These are phyloP conservation scores for Halictus rubicundus DNA, from an alignment of 1,140 invertebrate genomes.

Conservation along the genomic window DNA sequence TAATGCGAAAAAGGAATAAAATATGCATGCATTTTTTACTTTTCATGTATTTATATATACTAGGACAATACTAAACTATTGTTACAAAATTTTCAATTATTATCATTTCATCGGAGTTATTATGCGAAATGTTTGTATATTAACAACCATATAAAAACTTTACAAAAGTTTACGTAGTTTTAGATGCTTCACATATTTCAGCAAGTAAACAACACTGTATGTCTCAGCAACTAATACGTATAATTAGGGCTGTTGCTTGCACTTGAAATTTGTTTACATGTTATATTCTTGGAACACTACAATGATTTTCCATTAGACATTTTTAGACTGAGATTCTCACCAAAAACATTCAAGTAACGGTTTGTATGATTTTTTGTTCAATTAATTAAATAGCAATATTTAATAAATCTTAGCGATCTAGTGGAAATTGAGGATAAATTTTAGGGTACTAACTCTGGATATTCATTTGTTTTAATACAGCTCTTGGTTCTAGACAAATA, in stretches of 20 bases:
- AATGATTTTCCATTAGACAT: conserved; percentile 26
- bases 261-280: conserved; percentile 22
- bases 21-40: conserved; percentile 24
- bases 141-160: conserved; percentile 26
- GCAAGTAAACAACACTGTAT: conserved; percentile 26
- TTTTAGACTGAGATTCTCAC: conserved; percentile 38
- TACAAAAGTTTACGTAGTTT: conserved; percentile 27
- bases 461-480: conserved; percentile 23
- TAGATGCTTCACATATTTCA: conserved; percentile 40
- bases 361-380: conserved; percentile 38
- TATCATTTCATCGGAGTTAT: neutral
- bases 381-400: conserved; percentile 25
- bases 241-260: conserved; percentile 20
- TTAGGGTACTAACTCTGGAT: conserved; percentile 16
- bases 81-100: conserved; percentile 8
- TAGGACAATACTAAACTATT: conserved; percentile 2
- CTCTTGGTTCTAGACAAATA: conserved; percentile 3
- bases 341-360: conserved; percentile 30
- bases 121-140: conserved; percentile 14
- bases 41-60: neutral
- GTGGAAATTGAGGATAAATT: conserved; percentile 32
- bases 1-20: conserved; percentile 4
- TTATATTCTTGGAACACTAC: neutral
- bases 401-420: conserved; percentile 23
- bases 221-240: conserved; percentile 22